These are phyloP conservation scores for Podilymbus podiceps DNA, from an alignment of 2,113 vertebrate species.

Conservation along the genomic window DNA sequence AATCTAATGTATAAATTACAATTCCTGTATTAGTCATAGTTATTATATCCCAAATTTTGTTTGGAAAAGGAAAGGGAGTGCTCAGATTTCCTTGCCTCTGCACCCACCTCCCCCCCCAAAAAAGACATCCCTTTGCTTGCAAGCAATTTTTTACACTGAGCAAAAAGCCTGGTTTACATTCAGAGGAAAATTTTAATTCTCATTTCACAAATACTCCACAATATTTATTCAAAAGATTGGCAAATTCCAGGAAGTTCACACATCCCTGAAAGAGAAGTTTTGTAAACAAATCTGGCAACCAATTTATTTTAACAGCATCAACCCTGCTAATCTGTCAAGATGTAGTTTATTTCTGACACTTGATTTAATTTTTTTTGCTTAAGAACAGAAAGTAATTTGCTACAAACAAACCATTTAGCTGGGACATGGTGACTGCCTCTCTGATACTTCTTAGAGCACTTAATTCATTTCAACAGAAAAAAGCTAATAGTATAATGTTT, in stretches of 20 bases:
- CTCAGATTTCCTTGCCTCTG: not conserved
- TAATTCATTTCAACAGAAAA: not conserved
- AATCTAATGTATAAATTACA: not conserved
- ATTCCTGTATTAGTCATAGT: not conserved
- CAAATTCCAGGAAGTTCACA: constrained; percentile 46
- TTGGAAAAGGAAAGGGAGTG: not conserved
- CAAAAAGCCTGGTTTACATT: not conserved
- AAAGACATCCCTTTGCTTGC: not conserved
- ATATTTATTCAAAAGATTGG: constrained; percentile 54
- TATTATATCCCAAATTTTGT: not conserved
- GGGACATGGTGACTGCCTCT: not conserved
- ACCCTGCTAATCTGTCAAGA: constrained; percentile 32
- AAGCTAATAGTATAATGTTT: not conserved
- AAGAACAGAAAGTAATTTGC: constrained; percentile 35
- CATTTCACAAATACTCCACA: constrained; percentile 45
- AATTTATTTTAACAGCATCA: constrained; percentile 47
- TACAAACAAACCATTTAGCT: constrained; percentile 21
- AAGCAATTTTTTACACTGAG: not conserved
- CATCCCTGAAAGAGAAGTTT: constrained; percentile 53
- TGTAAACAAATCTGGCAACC: constrained; percentile 66
- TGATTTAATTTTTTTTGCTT: constrained; percentile 31
- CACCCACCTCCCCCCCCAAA: not conserved
- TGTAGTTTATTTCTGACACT: constrained; percentile 25
- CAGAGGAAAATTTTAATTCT: constrained; percentile 41
- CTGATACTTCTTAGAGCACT: not conserved